Conservation (phyloP, 2,113 vertebrate genomes). For the Bucco capensis region DNA sequence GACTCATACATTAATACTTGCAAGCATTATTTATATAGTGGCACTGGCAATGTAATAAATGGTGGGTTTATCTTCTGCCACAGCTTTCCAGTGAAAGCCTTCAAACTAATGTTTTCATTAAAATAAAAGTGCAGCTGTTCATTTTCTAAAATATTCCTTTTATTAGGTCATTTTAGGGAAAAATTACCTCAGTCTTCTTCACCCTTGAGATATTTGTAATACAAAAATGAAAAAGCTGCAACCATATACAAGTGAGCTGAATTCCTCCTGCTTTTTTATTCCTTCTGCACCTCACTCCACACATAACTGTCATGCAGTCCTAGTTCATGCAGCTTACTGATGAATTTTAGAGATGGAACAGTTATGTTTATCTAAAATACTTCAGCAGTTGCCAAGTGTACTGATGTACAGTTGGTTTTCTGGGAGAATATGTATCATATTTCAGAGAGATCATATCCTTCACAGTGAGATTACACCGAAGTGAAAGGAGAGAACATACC, state of each 20-base stretch:
- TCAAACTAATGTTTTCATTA: background rate
- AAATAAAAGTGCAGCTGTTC: background rate
- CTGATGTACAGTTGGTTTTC: background rate
- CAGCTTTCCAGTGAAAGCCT: background rate
- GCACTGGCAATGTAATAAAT: background rate
- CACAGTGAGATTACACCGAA: background rate
- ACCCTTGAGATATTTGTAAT: background rate
- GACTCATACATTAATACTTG: background rate
- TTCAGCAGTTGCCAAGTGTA: background rate
- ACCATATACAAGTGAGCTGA: background rate
- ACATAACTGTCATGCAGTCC: background rate
- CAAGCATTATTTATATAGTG: background rate
- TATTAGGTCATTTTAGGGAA: background rate
- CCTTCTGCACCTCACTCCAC: background rate
- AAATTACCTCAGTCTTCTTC: background rate
- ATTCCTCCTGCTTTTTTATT: background rate
- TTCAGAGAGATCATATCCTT: background rate
- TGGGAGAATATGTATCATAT: background rate
- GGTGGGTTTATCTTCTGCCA: background rate
- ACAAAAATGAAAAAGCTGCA: background rate
- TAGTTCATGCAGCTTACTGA: background rate
- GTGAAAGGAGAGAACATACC: background rate
- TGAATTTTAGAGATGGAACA: background rate
- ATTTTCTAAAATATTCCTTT: background rate
- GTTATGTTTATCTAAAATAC: background rate